Conservation (phyloP, 2,797 vertebrate species). For the Luscinia luscinia region DNA sequence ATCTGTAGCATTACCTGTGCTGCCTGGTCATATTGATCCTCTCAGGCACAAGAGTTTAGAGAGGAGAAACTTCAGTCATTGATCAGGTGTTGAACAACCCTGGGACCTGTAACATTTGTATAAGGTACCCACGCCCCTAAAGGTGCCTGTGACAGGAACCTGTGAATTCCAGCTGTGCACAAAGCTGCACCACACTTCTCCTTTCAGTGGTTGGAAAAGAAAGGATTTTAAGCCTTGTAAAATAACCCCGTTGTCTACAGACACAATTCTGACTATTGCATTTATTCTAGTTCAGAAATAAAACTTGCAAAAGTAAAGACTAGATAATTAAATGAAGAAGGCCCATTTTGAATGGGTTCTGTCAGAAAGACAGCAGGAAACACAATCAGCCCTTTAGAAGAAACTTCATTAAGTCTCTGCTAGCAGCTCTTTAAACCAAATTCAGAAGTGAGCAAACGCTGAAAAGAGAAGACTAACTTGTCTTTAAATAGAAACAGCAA, state of each 20-base stretch:
- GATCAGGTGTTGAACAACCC: background rate
- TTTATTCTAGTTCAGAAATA: slow-evolving; percentile 27
- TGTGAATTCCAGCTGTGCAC: background rate
- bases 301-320: slow-evolving; percentile 32
- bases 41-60: background rate
- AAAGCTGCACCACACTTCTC: background rate
- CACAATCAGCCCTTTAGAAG: slow-evolving; percentile 29
- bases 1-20: background rate
- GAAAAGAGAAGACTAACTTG: slow-evolving; percentile 8
- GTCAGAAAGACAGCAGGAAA: slow-evolving; percentile 51
- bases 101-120: accelerated
- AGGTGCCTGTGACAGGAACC: background rate
- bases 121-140: background rate
- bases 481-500: slow-evolving; percentile 27
- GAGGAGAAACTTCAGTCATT: background rate
- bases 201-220: background rate
- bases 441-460: background rate
- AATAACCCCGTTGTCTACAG: background rate
- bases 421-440: slow-evolving; percentile 50
- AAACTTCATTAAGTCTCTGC: slow-evolving; percentile 35
- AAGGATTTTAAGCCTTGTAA: background rate
- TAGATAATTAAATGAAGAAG: slow-evolving; percentile 55
- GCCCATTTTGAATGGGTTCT: slow-evolving; percentile 50
- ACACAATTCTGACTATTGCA: background rate
- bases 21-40: background rate